Base-by-base conservation (phyloP, 1,140 invertebrate genomes). In the Metopolophium dirhodum region DNA sequence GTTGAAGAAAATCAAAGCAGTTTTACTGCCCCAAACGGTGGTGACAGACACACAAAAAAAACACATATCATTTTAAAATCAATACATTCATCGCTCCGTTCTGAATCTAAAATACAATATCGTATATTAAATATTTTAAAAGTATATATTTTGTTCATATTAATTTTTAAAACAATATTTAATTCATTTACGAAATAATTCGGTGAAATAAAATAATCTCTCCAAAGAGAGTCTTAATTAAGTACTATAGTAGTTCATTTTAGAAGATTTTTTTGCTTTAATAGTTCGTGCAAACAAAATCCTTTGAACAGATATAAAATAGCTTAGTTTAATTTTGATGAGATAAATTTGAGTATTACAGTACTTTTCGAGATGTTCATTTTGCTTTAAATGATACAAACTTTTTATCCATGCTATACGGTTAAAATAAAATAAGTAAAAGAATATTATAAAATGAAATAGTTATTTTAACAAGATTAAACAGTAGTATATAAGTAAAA, bases 311-410 rank as follows among this genome's bases (percentile, higher is more conserved):
- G 26, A 87, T 49, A 87, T 49, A 49, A 87, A 87, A n/a, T 30
- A 87, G 35, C 14, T 49, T 87, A 47, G 47, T 87, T 87, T 87
- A 87, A 49, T 87, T 87, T n/a, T 87, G 85, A 87, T 87, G 47
- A 87, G 49, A 88, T 88, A 88, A 88, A 88, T 88, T 51, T 45
- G 85, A 86, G 85, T 86, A 47, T n/a, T 87, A 87, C 45, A 49
- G 45, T 87, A 45, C 26, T 47, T 45, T 86, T 86, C 0, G 45
- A 86, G 23, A 47, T 86, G 45, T 86, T 30, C 83, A 47, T 86
- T 18, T 86, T 45, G 41, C 45, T 47, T 86, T 47, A 86, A 86
- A 86, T 47, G 23, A 47, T 45, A 86, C 47, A 88, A 54, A 88
- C 30, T 51, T 88, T 51, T 51, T 54, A n/a, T 49, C n/a, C n/a